Conservation (phyloP, 1,140 invertebrate genomes). For the Platorchestia sp. region DNA sequence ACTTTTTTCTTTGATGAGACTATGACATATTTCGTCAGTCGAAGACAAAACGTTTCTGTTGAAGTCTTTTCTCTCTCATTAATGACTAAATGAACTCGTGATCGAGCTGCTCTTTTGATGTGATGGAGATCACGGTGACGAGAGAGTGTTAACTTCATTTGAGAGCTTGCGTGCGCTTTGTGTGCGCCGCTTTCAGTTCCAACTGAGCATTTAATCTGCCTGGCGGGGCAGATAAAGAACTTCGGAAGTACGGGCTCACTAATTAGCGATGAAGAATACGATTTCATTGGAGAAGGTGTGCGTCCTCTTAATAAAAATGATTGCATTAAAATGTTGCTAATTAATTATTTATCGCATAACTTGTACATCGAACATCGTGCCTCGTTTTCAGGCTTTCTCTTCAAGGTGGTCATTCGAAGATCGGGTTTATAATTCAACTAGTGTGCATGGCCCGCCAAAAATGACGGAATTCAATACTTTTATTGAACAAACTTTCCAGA, state of each 20-base stretch:
- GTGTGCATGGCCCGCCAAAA: too few species aligned
- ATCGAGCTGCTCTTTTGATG: background rate
- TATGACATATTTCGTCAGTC: background rate
- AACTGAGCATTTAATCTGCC: background rate
- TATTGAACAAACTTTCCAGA: too few species aligned
- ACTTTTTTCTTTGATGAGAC: background rate
- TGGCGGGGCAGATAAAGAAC: background rate
- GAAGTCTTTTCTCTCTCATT: background rate
- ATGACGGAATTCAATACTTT: too few species aligned
- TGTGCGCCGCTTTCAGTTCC: background rate
- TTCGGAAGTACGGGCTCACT: background rate
- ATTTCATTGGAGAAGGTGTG: background rate
- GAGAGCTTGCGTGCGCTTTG: background rate
- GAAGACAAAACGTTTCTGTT: background rate
- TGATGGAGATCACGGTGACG: background rate
- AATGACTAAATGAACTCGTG: background rate
- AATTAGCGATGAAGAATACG: background rate
- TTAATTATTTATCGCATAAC: too few species aligned
- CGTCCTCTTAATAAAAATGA: background rate
- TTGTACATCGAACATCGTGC: too few species aligned
- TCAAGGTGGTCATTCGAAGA: too few species aligned
- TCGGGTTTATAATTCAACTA: too few species aligned
- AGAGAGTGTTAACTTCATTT: background rate
- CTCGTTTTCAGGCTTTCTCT: too few species aligned
- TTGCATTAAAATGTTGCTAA: background rate